Evolutionary conservation across 2,113 vertebrate genomes (phyloP).

Genomic region (Etheostoma cragini): DNA sequence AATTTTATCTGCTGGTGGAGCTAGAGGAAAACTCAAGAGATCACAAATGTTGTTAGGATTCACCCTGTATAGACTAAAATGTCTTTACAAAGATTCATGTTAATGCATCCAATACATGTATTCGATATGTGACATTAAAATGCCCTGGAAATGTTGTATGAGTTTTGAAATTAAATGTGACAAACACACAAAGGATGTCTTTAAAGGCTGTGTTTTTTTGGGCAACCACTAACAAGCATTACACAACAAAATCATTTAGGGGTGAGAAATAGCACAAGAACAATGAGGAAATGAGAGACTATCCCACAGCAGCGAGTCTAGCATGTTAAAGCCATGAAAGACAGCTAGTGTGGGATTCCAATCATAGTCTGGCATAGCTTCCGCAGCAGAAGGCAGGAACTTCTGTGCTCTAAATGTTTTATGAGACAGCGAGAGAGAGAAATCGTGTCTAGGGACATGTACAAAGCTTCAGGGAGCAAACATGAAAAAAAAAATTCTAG

Average conservation of each 20-base stretch:
- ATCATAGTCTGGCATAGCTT: conserved; percentile 67
- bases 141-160: not conserved
- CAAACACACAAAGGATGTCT: not conserved
- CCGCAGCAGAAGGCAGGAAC: conserved; percentile 72
- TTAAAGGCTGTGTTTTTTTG: not conserved
- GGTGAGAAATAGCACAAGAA: not conserved
- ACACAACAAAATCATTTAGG: not conserved
- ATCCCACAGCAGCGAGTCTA: conserved; percentile 31
- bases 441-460: conserved; percentile 71
- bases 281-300: conserved; percentile 25
- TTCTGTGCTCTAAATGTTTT: conserved; percentile 82
- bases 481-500: conserved; percentile 37
- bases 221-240: not conserved
- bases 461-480: conserved; percentile 55
- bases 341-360: conserved; percentile 47
- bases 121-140: not conserved
- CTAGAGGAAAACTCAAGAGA: not conserved
- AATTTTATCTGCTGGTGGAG: not conserved
- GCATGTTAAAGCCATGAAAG: conserved; percentile 46
- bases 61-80: not conserved
- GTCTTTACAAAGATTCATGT: not conserved
- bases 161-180: not conserved
- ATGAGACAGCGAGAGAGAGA: conserved; percentile 41
- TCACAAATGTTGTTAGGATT: not conserved
- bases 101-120: not conserved